Evolutionary conservation across 23 tunicate genomes (phyloP).

Genomic region (Diplosoma virens): DNA sequence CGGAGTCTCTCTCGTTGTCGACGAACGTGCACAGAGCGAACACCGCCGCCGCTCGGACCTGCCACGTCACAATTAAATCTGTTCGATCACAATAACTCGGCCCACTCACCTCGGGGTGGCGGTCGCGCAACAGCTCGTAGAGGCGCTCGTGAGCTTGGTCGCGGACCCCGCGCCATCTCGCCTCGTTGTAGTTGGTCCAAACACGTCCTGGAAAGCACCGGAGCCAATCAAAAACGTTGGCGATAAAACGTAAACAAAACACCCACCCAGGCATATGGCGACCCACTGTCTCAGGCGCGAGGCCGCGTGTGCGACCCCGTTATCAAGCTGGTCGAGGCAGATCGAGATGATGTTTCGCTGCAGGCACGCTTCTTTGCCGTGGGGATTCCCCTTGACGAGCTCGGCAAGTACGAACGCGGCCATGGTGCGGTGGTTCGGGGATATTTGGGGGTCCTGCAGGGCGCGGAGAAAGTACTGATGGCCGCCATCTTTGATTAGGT

Average conservation of each 20-base stretch:
- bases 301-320: constrained; percentile 39
- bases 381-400: constrained; percentile 48
- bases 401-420: constrained; percentile 89
- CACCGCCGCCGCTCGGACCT: constrained; percentile 96
- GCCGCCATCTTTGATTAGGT: constrained; percentile 84
- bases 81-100: no score
- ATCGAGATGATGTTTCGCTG: constrained; percentile 78
- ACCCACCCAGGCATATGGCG: constrained; percentile 82
- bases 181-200: constrained; percentile 90
- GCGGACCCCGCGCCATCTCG: constrained; percentile 79
- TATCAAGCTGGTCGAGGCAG: constrained; percentile 77
- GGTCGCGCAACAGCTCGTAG: constrained; percentile 77
- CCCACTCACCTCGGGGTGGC: constrained; percentile 88
- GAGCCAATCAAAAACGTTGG: not conserved
- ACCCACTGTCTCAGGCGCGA: constrained; percentile 81
- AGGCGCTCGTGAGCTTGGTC: constrained; percentile 82
- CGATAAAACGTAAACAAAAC: no score
- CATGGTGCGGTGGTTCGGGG: constrained; percentile 66
- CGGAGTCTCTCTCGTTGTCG: constrained; percentile 74
- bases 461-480: constrained; percentile 84
- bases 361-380: constrained; percentile 75
- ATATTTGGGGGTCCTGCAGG: constrained; percentile 85
- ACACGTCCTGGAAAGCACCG: constrained; percentile 55
- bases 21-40: constrained; percentile 92
- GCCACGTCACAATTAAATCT: no score